Base-by-base conservation (phyloP, 2,797 vertebrate species). In the Neolamprologus multifasciatus region DNA sequence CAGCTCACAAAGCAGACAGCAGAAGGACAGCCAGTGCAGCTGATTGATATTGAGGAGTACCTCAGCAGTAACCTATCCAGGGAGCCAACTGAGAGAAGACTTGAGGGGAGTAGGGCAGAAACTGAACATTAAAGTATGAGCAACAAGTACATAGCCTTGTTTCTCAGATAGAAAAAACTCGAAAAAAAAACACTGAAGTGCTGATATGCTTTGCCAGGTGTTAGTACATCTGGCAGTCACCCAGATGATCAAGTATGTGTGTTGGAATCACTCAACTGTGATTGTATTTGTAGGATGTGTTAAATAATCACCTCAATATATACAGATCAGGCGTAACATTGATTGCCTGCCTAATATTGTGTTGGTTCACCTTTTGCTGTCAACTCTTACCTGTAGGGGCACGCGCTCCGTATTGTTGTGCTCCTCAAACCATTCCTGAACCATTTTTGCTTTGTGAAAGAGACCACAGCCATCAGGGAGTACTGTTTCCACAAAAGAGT, bases 131-230 rank as follows among this genome's bases (percentile, higher is more conserved):
- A 38, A 40, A 67, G 57, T 62, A 33, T 0, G n/a, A 69, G 36
- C n/a, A 40, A 69, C n/a, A 0, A 69, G 0, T 43, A 23, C 13
- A 43, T 69, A 21, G n/a, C 64, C 3, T 69, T 43, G n/a, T 69
- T 23, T 43, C n/a, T 69, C 36, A 69, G 64, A 43, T 69, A 16
- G 36, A 40, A 40, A 40, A 69, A 69, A 33, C 36, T 33, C 4
- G 0, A 59, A 2, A 64, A 62, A 59, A 64, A 38, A 64, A 64
- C 2, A n/a, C 19, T 36, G 0, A 64, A 64, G 59, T 0, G 19
- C 36, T 67, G 36, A 67, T 67, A 40, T 64, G 23, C 67, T 74
- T 74, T 45, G 23, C 1, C 43, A 50, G 10, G 0, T 50, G 17
- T n/a, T 50, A 31, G 16, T 50, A 19, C 23, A 48, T 11, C 43